Conservation (phyloP, 2,888 invertebrate genomes). For the Tethea ocularis region DNA sequence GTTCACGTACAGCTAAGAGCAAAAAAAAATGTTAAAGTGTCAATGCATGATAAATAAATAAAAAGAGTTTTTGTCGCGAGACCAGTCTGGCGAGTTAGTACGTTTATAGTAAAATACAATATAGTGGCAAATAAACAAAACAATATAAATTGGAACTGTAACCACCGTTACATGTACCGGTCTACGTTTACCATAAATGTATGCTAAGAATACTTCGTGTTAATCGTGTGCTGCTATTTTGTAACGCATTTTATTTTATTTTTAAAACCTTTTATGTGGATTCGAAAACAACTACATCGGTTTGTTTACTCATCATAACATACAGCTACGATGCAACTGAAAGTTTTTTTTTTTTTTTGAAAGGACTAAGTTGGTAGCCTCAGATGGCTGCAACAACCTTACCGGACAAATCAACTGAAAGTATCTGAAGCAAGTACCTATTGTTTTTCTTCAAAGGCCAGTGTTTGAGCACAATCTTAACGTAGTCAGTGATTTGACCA, state of each 20-base stretch:
- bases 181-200: constrained; percentile 37
- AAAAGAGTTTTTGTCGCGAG: constrained; percentile 4
- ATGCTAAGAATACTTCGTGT: background rate
- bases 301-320: background rate
- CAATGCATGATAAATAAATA: constrained; percentile 1
- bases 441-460: no score
- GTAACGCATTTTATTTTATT: background rate
- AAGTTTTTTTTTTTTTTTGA: no score
- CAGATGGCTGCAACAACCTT: no score
- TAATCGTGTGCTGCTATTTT: background rate
- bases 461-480: no score
- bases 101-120: constrained; percentile 52
- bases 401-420: no score
- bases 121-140: constrained; percentile 55
- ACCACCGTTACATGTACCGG: constrained; percentile 63
- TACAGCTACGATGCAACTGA: background rate
- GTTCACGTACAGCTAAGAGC: constrained; percentile 15
- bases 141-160: constrained; percentile 42
- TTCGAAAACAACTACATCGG: background rate
- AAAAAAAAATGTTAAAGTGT: constrained; percentile 28
- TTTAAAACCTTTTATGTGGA: background rate
- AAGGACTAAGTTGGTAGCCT: no score
- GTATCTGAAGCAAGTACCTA: no score
- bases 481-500: no score
- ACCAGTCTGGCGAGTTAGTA: constrained; percentile 25